Evolutionary conservation across 2,888 invertebrate genomes (phyloP), one percentile per base, ranked within the genome.

Genomic region (Capitulum mitella): DNA sequence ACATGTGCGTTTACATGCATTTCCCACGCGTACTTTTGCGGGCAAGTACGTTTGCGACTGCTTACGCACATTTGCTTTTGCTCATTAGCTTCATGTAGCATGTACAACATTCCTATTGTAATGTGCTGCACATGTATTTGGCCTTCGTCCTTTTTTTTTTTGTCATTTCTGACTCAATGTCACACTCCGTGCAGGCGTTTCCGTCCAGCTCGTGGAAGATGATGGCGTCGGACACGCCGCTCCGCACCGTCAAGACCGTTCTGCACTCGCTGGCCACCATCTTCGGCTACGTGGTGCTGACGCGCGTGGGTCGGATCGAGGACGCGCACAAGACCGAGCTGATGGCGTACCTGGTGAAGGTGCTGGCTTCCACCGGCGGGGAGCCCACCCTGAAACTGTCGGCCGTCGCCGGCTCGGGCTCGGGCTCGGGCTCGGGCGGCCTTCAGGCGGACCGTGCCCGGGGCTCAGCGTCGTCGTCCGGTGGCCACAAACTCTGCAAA

Each of bases 191-290:
- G 3, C 81, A 88, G 86, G 88, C 93, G 37, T 94, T 92, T 85
- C 97, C 97, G 2, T 91, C 92, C 80, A 88, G 89, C 78, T 92
- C 93, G 88, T 97, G 97, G 96, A 94, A 93, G 85, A 91, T 90
- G 83, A 90, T 92, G 82, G 89, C 91, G 0, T 89, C 90, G 37
- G 97, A 97, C 85, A 94, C 93, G n/a, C 97, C 95, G 0, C 81
- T 87, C 79, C 85, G 89, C 84, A 98, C 98, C 26, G 91, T 98
- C 77, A 97, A 97, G 87, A 98, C 98, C 0, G 90, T 98, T 82
- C 89, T 98, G 79, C 96, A 97, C 86, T 92, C 94, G 78, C 91
- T 96, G 88, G 93, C 94, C 79, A 94, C 94, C 87, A 90, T 93
- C 82, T 93, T 94, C 85, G 96, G 96, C 6, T 90, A 91, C 79